Base-by-base conservation (phyloP, 2,113 vertebrate genomes). In the Istiophorus platypterus region DNA sequence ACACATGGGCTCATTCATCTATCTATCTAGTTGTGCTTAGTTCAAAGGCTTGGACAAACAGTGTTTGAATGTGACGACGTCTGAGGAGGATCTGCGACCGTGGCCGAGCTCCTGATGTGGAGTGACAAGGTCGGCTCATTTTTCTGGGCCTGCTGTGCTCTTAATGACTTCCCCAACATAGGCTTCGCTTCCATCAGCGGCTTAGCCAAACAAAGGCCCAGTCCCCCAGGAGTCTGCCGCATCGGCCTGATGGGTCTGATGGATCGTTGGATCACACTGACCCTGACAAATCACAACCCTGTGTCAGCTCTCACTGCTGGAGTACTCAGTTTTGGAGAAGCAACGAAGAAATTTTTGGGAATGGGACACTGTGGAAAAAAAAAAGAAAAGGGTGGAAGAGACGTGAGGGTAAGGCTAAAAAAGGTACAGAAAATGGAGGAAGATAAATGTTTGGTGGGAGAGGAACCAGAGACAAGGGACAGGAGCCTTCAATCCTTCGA, bases 141-240 rank as follows among this genome's bases (percentile, higher is more conserved):
- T 92, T 91, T 94, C 93, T 93, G 89, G 69, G 81, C 89, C 92
- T 74, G 87, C 89, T 88, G 91, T 31, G 85, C 75, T 89, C 81
- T 85, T 95, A 95, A 95, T 94, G 92, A 94, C 78, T 95, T 92
- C 84, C 79, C 88, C 84, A 83, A 95, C 94, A 94, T 91, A 92
- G 88, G 85, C 89, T 94, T 94, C 61, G 72, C 87, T 91, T 95
- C 93, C 88, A 88, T 94, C 94, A 89, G 92, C 86, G 59, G 89
- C 90, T 87, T 90, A 86, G 80, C 89, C 88, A 94, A 94, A 94
- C 93, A 93, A 91, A 91, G 82, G 72, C 66, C 41, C 45, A 26
- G 80, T 93, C 91, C 91, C 92, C 29, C 73, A 78, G 92, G 90
- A 94, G 82, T 82, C 78, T 76, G 63, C 72, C 52, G 84, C 76